phyloP scores from a whole-genome alignment of 1,140 invertebrate genomes.

The Chironomus striatipennis region DNA sequence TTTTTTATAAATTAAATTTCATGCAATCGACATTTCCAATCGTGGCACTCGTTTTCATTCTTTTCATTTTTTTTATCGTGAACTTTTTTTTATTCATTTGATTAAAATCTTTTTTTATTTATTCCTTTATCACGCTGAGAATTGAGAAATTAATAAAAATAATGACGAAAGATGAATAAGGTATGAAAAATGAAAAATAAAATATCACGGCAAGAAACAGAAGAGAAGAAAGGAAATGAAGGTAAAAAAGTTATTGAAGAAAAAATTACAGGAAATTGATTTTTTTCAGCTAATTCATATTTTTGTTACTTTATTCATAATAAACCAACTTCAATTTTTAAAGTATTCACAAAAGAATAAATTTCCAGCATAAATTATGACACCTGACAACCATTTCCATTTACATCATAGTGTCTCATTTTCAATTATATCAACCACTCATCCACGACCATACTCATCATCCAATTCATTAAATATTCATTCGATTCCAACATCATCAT shows the following conservation, averaged over 20 bases:
- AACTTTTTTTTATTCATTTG: too few species aligned
- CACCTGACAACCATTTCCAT: too few species aligned
- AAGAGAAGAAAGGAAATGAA: not conserved
- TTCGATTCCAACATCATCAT: too few species aligned
- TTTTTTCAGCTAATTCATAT: not conserved
- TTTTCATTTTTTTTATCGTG: not conserved
- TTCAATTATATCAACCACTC: too few species aligned
- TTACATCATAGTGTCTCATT: too few species aligned
- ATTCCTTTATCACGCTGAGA: not conserved
- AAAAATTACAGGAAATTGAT: not conserved
- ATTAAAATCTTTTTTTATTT: not conserved
- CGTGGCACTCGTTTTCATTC: not conserved
- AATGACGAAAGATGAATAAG: too few species aligned
- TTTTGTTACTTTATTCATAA: too few species aligned
- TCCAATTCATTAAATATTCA: too few species aligned
- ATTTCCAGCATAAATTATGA: too few species aligned
- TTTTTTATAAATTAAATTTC: not conserved
- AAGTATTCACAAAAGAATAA: too few species aligned
- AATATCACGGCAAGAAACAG: not conserved
- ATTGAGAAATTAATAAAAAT: slow-evolving; percentile 2
- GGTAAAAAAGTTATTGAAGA: not conserved
- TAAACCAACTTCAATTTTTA: too few species aligned
- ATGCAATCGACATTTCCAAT: not conserved
- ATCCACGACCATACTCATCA: too few species aligned
- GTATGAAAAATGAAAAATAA: not conserved